Conservation (phyloP, 2,888 invertebrate species). For the Callosobruchus maculatus region DNA sequence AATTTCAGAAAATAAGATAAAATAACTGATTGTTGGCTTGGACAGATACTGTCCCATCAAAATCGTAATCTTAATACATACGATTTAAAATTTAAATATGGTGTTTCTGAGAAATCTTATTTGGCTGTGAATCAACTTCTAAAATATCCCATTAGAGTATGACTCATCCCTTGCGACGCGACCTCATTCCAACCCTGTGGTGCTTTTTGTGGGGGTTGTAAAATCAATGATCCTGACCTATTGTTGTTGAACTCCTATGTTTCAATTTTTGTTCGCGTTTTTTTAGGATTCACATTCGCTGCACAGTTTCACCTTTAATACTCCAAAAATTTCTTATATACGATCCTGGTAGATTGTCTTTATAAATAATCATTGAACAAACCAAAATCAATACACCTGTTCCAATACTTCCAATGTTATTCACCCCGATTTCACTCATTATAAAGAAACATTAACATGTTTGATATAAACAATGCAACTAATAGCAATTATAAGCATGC, state of each 20-base stretch:
- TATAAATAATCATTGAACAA: slow-evolving; percentile 1
- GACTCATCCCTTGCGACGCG: slow-evolving; percentile 10
- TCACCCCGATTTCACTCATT: background rate
- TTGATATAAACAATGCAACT: background rate
- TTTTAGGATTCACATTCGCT: background rate
- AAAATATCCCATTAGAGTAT: background rate
- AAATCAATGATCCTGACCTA: slow-evolving; percentile 34
- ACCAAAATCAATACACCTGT: background rate
- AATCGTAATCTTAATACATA: too few species aligned
- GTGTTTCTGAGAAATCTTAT: too few species aligned
- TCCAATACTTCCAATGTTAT: background rate
- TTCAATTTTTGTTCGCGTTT: slow-evolving; percentile 5
- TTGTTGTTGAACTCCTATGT: slow-evolving; percentile 20
- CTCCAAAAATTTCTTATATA: background rate
- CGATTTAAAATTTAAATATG: too few species aligned
- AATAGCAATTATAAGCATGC: background rate
- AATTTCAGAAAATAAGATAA: too few species aligned
- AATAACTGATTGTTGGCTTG: too few species aligned
- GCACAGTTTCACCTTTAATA: background rate
- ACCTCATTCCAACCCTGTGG: slow-evolving; percentile 20
- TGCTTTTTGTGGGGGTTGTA: slow-evolving; percentile 19
- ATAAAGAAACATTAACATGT: background rate
- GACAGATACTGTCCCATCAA: too few species aligned
- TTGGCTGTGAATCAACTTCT: background rate
- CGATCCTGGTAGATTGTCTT: background rate